Evolutionary conservation across 2,797 vertebrate species (phyloP), one percentile per base, ranked within the genome.

Genomic region (Babyrousa celebensis): DNA sequence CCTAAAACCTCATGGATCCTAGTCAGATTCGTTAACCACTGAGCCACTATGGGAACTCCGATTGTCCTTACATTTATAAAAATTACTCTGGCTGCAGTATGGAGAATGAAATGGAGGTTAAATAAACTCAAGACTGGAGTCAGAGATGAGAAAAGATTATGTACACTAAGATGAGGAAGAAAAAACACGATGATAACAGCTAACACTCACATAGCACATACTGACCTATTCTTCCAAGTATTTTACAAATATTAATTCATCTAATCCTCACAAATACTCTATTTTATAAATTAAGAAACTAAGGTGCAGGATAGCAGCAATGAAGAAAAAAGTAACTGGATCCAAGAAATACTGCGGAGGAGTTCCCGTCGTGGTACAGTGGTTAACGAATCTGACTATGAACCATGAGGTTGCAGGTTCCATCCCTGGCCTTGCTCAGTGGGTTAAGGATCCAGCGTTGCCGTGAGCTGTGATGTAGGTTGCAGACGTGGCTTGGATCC

Each of bases 221-320:
- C n/a, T 68, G 9, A 89, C 23, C 62, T 52, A 91, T 58, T 74
- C 21, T 96, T 92, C 54, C 82, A 94, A 74, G 56, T 36, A 95
- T 65, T 80, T 93, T 79, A 96, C 2, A 52, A 2, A 29, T 21
- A 54, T 79, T 92, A 83, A 94, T 63, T 78, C 27, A 83, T 56
- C 71, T 94, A 86, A 92, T 36, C 23, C 29, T 84, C 58, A 72
- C 20, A 89, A 70, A 84, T 91, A 84, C 6, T 77, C n/a, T 65
- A 85, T 85, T 95, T 95, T 71, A 65, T 77, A 90, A 87, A 91
- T 79, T 77, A 93, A 43, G 21, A 96, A 83, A 85, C 43, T 71
- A 91, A 96, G 16, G 21, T 82, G 88, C 25, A 96, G 25, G 3
- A 29, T 52, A 82, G 20, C 48, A 1, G 29, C 85, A 95, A 74